Conservation (phyloP, 2,797 vertebrate genomes). For the Pipistrellus nathusii region DNA sequence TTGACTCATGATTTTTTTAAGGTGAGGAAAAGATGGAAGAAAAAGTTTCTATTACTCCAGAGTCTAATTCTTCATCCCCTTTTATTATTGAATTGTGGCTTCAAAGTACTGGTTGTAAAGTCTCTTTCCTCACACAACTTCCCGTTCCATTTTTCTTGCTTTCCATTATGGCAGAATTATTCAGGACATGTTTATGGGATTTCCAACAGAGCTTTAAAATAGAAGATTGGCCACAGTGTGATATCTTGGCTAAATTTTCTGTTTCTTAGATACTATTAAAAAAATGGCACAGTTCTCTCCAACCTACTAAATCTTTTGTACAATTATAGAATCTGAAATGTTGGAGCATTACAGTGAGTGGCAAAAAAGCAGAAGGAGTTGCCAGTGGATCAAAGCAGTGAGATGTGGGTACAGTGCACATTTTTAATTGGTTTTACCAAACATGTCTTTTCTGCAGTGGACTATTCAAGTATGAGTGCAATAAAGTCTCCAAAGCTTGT, state of each 20-base stretch:
- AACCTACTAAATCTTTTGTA: constrained; percentile 21
- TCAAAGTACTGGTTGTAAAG: constrained; percentile 74
- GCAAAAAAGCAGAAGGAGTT: constrained; percentile 1
- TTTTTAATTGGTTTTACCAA: constrained; percentile 60
- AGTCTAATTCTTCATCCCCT: constrained; percentile 72
- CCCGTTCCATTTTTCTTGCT: constrained; percentile 73
- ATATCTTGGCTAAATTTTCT: constrained; percentile 60
- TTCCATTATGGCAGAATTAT: constrained; percentile 75
- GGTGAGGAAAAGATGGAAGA: constrained; percentile 63
- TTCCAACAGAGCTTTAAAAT: constrained; percentile 82
- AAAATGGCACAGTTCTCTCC: constrained; percentile 2
- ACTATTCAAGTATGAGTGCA: constrained; percentile 38
- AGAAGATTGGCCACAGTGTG: constrained; percentile 74
- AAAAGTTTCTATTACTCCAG: constrained; percentile 72
- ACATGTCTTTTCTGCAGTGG: constrained; percentile 7
- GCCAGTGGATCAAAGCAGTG: background rate
- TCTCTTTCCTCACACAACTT: constrained; percentile 71
- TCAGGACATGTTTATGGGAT: constrained; percentile 79
- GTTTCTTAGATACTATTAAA: constrained; percentile 50
- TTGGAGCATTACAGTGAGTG: background rate
- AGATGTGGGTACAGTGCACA: background rate
- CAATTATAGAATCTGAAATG: constrained; percentile 37
- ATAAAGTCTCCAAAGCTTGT: background rate
- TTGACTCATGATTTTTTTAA: constrained; percentile 56
- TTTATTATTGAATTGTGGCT: constrained; percentile 74